Base-by-base conservation (phyloP, 1,140 invertebrate species). In the Tetramorium alpestre region DNA sequence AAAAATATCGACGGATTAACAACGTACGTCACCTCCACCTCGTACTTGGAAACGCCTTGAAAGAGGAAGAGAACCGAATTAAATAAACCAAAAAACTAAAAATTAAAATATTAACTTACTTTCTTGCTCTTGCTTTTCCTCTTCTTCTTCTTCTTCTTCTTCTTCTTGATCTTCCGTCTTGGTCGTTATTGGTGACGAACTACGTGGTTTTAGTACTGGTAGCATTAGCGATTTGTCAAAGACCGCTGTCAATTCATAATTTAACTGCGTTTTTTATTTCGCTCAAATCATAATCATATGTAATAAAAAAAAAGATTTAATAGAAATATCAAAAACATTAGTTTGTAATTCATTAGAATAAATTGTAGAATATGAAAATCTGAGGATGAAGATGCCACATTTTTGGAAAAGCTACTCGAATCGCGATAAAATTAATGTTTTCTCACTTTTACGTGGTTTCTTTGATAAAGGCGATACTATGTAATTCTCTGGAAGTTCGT, bases 1-100 rank as follows among this genome's bases (percentile, higher is more conserved):
- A 97, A 97, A 94, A 98, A 98, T 60, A 96, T 95, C 4, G 96
- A 96, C 0, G 97, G 97, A 87, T 96, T 96, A 73, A 96, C 96
- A 4, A 97, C 96, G 78, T 97, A 96, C 56, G 96, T 96, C 16
- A 97, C 94, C 58, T 95, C 94, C 0, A 97, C 96, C 41, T 56
- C 18, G 6, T 93, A 78, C 60, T 95, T 94, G 54, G 93, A 91
- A 3, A 89, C 84, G 18, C 95, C 96, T 96, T 82, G 54, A 94
- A 93, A 41, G 72, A 73, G 60, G 77, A 78, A 76, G 7, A 86
- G 41, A 18, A 75, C 3, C 8, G 7, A 1, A 58, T 44, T 75
- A 7, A 38, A 6, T 16, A 25, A 64, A 33, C 3, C 33, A 3
- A 0, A 33, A 0, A 11, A 51, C 1, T 28, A 6, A 58, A 41